Conservation (phyloP, 2,113 vertebrate species). For the Peromyscus californicus region DNA sequence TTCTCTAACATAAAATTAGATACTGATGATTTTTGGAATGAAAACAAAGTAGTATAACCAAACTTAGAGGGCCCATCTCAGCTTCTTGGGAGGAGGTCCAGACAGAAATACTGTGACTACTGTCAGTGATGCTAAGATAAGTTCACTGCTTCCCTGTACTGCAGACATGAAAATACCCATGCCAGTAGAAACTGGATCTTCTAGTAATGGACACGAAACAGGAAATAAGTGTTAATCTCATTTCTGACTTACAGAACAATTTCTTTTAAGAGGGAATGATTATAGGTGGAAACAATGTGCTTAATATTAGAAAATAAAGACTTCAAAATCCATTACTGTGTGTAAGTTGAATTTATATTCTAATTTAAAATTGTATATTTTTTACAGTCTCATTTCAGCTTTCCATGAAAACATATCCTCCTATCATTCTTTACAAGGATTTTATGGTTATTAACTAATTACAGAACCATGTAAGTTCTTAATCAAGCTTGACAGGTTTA, state of each 20-base stretch:
- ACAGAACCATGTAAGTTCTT: not conserved
- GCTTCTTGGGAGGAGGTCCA: not conserved
- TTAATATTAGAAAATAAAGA: constrained; percentile 16
- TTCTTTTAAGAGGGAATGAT: not conserved
- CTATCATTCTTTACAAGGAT: constrained; percentile 13
- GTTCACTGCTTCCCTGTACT: not conserved
- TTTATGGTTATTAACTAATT: constrained; percentile 54
- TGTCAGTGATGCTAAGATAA: not conserved
- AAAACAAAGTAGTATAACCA: not conserved
- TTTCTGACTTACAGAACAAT: not conserved
- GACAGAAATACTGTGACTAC: not conserved
- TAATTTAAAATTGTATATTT: constrained; percentile 37
- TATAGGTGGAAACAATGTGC: not conserved
- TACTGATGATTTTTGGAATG: not conserved
- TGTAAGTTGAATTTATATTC: not conserved
- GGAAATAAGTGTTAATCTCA: not conserved
- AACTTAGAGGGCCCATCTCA: too few species aligned
- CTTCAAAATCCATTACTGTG: not conserved
- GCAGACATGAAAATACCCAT: not conserved
- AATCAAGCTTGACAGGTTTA: constrained; percentile 32
- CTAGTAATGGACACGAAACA: not conserved
- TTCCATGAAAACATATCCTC: constrained; percentile 15
- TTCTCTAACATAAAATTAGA: not conserved
- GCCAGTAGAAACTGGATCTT: not conserved
- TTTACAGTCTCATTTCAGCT: not conserved